Conservation (phyloP, 2,888 invertebrate genomes). For the Matsumyia berberina region DNA sequence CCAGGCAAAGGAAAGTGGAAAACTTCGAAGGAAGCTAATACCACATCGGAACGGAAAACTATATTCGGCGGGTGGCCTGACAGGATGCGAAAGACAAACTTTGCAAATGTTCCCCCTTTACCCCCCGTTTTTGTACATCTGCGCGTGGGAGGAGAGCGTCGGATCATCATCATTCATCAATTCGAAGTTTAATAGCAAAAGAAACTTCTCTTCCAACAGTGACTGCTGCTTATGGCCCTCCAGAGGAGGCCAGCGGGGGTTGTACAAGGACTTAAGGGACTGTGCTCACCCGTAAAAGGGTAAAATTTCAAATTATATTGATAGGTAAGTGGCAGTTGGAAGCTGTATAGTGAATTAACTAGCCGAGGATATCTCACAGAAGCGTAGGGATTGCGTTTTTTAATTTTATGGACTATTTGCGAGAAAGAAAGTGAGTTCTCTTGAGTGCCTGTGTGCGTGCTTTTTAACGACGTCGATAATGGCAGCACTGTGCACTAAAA, state of each 20-base stretch:
- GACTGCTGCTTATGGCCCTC: slow-evolving; percentile 36
- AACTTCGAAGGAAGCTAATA: slow-evolving; percentile 53
- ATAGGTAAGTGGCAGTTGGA: slow-evolving; percentile 66
- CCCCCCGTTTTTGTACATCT: not conserved
- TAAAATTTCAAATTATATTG: slow-evolving; percentile 64
- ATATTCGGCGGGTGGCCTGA: slow-evolving; percentile 2
- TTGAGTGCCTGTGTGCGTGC: slow-evolving; percentile 4
- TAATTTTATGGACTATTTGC: slow-evolving; percentile 70
- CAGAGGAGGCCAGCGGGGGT: not conserved
- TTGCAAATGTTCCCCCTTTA: slow-evolving; percentile 30
- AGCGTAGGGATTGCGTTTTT: slow-evolving; percentile 46
- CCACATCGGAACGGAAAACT: slow-evolving; percentile 24
- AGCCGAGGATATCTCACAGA: slow-evolving; percentile 8
- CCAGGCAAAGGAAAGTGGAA: slow-evolving; percentile 12
- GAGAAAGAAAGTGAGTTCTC: not conserved
- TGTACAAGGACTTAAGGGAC: slow-evolving; percentile 2
- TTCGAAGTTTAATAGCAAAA: slow-evolving; percentile 69
- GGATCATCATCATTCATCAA: slow-evolving; percentile 75
- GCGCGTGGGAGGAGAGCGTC: slow-evolving; percentile 15
- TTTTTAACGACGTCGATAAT: slow-evolving; percentile 54
- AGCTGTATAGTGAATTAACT: slow-evolving; percentile 43
- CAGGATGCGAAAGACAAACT: slow-evolving; percentile 44
- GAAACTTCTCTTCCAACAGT: slow-evolving; percentile 43
- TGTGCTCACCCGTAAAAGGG: slow-evolving; percentile 32
- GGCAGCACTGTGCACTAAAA: not conserved